Evolutionary conservation across 2,113 vertebrate species (phyloP).

Genomic region (Prionailurus bengalensis): DNA sequence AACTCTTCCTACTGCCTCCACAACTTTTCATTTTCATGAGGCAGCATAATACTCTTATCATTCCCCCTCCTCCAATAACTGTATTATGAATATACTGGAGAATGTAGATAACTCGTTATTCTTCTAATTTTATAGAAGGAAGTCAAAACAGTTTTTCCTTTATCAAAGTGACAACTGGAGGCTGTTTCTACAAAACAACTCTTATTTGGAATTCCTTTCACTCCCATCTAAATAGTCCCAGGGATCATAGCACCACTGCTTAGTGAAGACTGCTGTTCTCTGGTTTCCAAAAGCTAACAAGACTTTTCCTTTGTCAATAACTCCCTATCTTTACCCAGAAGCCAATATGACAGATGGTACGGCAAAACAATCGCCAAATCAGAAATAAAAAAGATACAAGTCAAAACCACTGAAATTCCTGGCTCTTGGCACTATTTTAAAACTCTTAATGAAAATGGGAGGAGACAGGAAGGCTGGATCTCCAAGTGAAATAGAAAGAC

Average conservation of each 20-base stretch:
- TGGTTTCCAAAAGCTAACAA: not conserved
- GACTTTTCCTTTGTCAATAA: conserved; percentile 58
- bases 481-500: conserved; percentile 30
- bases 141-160: conserved; percentile 47
- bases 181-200: conserved; percentile 6
- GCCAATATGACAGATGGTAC: conserved; percentile 8
- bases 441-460: conserved; percentile 1
- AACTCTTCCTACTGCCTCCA: not conserved
- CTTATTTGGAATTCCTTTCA: conserved; percentile 48
- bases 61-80: not conserved
- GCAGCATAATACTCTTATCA: not conserved
- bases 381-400: conserved; percentile 29
- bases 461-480: not conserved
- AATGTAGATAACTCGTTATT: conserved; percentile 11
- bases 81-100: not conserved
- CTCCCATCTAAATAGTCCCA: not conserved
- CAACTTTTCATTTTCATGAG: conserved; percentile 51
- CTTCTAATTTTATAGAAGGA: conserved; percentile 51
- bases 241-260: not conserved
- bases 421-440: not conserved
- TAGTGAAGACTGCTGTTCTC: conserved; percentile 15
- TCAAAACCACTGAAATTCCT: conserved; percentile 36
- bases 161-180: not conserved
- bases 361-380: conserved; percentile 53
- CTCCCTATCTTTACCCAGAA: conserved; percentile 50